phyloP scores from a whole-genome alignment of 1,140 invertebrate species.

The Drosophila albomicans region DNA sequence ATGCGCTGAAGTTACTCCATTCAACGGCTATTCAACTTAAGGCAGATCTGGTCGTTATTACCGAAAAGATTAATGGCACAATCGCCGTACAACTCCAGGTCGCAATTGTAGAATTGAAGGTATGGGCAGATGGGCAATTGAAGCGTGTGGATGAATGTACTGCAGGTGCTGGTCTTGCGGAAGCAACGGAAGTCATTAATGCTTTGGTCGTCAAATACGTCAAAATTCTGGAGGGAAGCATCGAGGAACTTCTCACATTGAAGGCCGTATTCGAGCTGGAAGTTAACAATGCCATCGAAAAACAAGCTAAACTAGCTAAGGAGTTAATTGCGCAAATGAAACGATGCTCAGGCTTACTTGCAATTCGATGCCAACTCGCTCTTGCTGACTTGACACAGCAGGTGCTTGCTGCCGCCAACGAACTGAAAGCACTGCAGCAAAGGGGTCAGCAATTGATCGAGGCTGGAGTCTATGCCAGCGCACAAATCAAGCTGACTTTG shows the following conservation, averaged over 20 bases:
- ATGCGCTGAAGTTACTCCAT: conserved; percentile 12
- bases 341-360: not conserved
- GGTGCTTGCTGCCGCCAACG: not conserved
- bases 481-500: not conserved
- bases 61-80: conserved; percentile 3
- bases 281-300: not conserved
- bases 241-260: not conserved
- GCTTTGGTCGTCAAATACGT: not conserved
- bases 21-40: conserved; percentile 6
- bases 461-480: not conserved
- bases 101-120: conserved; percentile 6
- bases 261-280: not conserved
- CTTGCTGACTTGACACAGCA: not conserved
- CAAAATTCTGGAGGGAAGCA: not conserved
- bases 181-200: conserved; percentile 18
- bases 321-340: not conserved
- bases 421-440: too few species aligned
- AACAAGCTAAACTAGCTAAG: not conserved
- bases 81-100: conserved; percentile 2
- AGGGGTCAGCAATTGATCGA: not conserved
- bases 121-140: conserved; percentile 49
- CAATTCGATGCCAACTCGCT: not conserved
- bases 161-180: conserved; percentile 7
- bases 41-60: conserved; percentile 5
- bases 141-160: conserved; percentile 31